Percentiles rank a stretch among this genome's conserved stretches.
Conservation (phyloP, 2,113 vertebrate species). For the Octodon degus region DNA sequence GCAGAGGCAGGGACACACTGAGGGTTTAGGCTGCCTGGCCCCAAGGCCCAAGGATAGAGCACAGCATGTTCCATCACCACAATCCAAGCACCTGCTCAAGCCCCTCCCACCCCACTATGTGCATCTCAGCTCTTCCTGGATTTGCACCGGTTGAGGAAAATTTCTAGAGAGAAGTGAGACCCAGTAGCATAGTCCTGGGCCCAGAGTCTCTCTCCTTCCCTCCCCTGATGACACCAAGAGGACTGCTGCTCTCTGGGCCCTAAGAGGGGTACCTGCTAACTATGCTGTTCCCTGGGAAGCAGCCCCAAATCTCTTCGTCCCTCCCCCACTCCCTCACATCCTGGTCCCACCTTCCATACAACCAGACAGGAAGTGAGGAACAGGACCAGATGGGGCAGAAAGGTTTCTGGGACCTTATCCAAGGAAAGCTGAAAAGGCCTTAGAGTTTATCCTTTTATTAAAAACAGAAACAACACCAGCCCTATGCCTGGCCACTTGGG, state of each 20-base stretch:
- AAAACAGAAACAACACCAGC: neutral
- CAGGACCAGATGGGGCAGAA: neutral
- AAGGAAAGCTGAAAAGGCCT: neutral
- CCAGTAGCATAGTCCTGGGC: neutral
- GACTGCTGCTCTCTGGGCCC: neutral
- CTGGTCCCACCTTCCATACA: neutral
- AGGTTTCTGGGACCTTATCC: neutral
- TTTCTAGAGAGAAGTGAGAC: neutral
- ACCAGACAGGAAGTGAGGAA: neutral
- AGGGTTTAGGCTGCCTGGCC: slow-evolving; percentile 58
- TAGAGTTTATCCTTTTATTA: neutral
- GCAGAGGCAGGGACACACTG: slow-evolving; percentile 70
- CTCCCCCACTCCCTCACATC: neutral
- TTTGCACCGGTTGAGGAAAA: neutral
- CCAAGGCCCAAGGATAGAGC: neutral
- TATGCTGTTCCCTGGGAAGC: neutral
- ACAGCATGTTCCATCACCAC: too few species aligned
- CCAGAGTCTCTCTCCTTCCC: neutral
- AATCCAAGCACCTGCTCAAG: neutral
- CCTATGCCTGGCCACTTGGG: neutral
- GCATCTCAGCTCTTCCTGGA: neutral
- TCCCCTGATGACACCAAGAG: neutral
- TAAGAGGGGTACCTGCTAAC: neutral
- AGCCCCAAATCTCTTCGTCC: neutral
- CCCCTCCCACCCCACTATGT: neutral